phyloP scores from a whole-genome alignment of 1,140 invertebrate genomes.

The Drosophila subpulchrella region DNA sequence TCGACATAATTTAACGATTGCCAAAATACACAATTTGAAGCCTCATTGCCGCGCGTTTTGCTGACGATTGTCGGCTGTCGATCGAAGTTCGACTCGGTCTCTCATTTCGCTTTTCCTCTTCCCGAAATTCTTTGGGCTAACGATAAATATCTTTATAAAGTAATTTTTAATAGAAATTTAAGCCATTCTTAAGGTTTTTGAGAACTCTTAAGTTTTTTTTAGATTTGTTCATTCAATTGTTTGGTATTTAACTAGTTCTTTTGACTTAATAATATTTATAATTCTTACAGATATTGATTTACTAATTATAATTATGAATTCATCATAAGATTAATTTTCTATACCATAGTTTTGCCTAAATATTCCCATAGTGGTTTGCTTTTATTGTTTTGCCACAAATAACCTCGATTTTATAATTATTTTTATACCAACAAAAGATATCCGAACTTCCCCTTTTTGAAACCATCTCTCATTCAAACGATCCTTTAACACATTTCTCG shows the following conservation, averaged over 20 bases:
- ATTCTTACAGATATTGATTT: neutral
- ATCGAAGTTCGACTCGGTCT: neutral
- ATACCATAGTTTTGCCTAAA: too few relatives aligned
- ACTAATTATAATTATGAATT: too few relatives aligned
- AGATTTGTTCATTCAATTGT: too few relatives aligned
- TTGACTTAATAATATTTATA: too few relatives aligned
- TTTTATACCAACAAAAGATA: neutral
- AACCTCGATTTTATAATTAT: neutral
- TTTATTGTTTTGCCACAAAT: neutral
- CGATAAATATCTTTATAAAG: neutral
- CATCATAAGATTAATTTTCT: too few relatives aligned
- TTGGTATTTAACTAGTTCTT: too few relatives aligned
- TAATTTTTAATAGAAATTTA: neutral
- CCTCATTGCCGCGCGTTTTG: conserved; percentile 53
- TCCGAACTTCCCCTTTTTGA: neutral
- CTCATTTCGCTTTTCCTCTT: conserved; percentile 17
- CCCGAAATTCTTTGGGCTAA: conserved; percentile 4
- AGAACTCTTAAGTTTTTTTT: neutral
- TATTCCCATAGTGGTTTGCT: neutral
- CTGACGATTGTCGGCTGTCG: conserved; percentile 21
- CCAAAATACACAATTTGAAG: conserved; percentile 64
- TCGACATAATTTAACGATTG: conserved; percentile 64
- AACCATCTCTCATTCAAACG: neutral
- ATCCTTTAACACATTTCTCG: neutral
- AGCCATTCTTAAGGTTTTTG: neutral